Conservation (phyloP, 2,888 invertebrate species). For the Phlogophora meticulosa region DNA sequence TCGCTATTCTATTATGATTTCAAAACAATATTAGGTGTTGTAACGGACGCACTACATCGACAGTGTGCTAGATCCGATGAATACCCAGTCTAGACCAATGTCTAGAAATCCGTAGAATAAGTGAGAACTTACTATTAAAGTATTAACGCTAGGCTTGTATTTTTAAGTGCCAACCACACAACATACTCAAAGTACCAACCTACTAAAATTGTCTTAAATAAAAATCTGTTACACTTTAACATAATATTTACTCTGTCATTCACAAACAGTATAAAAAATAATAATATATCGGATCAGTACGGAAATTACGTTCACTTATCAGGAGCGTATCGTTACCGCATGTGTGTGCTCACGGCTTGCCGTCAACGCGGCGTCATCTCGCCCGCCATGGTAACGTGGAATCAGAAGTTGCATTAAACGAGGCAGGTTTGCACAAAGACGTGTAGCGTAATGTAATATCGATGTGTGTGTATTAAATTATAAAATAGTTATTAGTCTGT, state of each 20-base stretch:
- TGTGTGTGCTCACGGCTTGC: slow-evolving; percentile 53
- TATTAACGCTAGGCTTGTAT: background rate
- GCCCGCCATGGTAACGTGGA: background rate
- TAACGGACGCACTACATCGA: background rate
- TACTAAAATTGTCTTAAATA: background rate
- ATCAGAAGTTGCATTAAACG: slow-evolving; percentile 34
- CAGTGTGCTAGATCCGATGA: background rate
- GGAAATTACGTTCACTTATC: slow-evolving; percentile 65
- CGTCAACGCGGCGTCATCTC: slow-evolving; percentile 59
- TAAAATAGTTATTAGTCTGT: too few species aligned
- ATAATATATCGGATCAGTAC: slow-evolving; percentile 57
- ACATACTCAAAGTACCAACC: background rate
- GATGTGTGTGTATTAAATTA: too few species aligned
- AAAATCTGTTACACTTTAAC: slow-evolving; percentile 24
- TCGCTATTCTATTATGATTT: too few species aligned
- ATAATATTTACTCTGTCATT: slow-evolving; percentile 37
- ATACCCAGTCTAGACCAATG: background rate
- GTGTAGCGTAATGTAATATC: too few species aligned
- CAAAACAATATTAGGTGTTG: too few species aligned
- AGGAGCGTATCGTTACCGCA: slow-evolving; percentile 61
- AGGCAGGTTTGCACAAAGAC: background rate
- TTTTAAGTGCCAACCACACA: background rate
- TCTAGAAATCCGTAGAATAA: background rate
- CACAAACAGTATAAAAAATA: slow-evolving; percentile 55
- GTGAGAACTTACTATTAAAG: background rate